Percentiles rank a stretch among this genome's conserved stretches.
Evolutionary conservation across 2,797 vertebrate genomes (phyloP).

Genomic region (Sciurus carolinensis): DNA sequence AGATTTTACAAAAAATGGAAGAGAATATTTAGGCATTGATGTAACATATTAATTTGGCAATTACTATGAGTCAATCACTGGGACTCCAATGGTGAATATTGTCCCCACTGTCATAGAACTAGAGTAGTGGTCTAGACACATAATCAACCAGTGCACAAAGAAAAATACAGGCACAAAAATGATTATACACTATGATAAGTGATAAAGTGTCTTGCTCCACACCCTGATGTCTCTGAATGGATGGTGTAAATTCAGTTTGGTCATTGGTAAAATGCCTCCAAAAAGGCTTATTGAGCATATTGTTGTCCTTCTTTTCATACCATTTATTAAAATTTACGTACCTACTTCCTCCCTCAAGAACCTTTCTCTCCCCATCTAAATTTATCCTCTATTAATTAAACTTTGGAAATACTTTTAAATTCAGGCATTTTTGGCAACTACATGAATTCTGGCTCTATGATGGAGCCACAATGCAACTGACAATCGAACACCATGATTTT

Average conservation of each 20-base stretch:
- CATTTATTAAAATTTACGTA: not conserved
- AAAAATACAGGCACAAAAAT: not conserved
- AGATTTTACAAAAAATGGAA: not conserved
- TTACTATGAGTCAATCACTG: not conserved
- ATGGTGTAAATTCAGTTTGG: not conserved
- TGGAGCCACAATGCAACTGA: not conserved
- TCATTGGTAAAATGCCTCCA: not conserved
- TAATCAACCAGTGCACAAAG: not conserved
- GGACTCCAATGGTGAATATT: not conserved
- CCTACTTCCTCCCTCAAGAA: not conserved
- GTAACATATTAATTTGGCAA: not conserved
- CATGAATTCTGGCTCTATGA: not conserved
- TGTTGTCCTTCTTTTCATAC: not conserved
- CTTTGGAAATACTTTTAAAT: slow-evolving; percentile 1
- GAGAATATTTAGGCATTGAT: slow-evolving; percentile 13
- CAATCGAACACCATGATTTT: not conserved
- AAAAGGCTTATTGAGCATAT: not conserved
- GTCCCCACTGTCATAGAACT: not conserved
- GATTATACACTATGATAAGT: not conserved
- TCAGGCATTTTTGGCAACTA: not conserved
- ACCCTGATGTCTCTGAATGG: not conserved
- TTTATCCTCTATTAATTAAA: slow-evolving; percentile 15
- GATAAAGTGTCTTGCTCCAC: not conserved
- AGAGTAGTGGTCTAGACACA: not conserved
- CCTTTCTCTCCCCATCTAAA: not conserved